Conservation (phyloP, 1,140 invertebrate genomes). For the Dufourea novaeangliae region DNA sequence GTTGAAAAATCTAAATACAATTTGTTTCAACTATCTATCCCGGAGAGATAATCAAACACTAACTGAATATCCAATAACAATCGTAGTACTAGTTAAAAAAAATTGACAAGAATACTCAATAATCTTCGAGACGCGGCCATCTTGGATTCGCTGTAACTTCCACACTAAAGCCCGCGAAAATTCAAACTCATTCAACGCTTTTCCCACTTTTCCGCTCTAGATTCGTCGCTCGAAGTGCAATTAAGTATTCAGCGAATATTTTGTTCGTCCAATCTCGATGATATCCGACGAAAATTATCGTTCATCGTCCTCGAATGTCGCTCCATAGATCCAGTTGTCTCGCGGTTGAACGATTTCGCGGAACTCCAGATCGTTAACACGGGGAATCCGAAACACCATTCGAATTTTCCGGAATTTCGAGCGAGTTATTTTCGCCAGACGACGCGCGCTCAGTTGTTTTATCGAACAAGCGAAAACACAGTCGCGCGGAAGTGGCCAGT, state of each 20-base stretch:
- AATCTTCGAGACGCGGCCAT: not conserved
- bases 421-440: slow-evolving; percentile 1
- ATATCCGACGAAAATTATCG: not conserved
- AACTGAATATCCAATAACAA: too few relatives aligned
- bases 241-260: not conserved
- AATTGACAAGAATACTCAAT: too few relatives aligned
- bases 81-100: too few relatives aligned
- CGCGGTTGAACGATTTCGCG: not conserved
- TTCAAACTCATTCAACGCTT: too few relatives aligned
- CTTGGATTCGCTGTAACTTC: not conserved
- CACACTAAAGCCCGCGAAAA: not conserved
- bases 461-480: not conserved
- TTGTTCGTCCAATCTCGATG: not conserved
- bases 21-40: too few relatives aligned
- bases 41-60: too few relatives aligned
- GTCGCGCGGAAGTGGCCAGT: not conserved
- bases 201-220: not conserved
- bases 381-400: not conserved
- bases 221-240: not conserved
- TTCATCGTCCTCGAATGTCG: too few relatives aligned
- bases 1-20: too few relatives aligned
- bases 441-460: not conserved
- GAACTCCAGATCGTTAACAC: too few relatives aligned
- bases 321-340: not conserved
- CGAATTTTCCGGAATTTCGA: not conserved